phyloP scores from a whole-genome alignment of 2,888 invertebrate species.

The Cephalotes varians region DNA sequence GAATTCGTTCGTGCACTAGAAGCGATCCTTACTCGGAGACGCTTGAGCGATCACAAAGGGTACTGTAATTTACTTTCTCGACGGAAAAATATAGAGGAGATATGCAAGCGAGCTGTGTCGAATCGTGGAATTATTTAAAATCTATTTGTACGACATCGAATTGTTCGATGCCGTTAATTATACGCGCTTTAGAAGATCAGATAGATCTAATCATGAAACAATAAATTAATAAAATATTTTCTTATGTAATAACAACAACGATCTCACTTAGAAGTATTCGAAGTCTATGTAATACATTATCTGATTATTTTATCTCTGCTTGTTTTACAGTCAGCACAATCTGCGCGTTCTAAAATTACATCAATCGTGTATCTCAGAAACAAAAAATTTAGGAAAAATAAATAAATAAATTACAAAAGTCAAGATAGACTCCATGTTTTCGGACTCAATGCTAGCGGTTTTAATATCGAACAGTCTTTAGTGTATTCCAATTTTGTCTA shows the following conservation, averaged over 20 bases:
- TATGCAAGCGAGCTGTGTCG: slow-evolving; percentile 1
- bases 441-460: background rate
- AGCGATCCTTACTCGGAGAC: slow-evolving; percentile 39
- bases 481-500: background rate
- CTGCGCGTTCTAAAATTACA: background rate
- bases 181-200: too few species aligned
- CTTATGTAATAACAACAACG: background rate
- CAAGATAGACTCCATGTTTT: background rate
- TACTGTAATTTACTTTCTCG: slow-evolving; percentile 45
- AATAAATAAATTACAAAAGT: background rate
- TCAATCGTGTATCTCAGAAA: background rate
- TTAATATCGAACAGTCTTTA: background rate
- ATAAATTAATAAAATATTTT: slow-evolving; percentile 2
- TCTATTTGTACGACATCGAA: slow-evolving; percentile 30
- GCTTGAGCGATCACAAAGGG: slow-evolving; percentile 45
- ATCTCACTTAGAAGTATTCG: background rate
- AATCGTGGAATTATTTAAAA: slow-evolving; percentile 26
- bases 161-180: slow-evolving; percentile 11
- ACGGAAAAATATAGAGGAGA: slow-evolving; percentile 34
- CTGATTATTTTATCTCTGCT: background rate
- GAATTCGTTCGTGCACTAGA: slow-evolving; percentile 21
- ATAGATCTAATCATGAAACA: slow-evolving; percentile 1
- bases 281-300: background rate
- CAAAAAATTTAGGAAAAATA: background rate
- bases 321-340: background rate